These are phyloP conservation scores for Gastrophryne carolinensis DNA, from an alignment of 2,797 vertebrate genomes.

Conservation along the genomic window DNA sequence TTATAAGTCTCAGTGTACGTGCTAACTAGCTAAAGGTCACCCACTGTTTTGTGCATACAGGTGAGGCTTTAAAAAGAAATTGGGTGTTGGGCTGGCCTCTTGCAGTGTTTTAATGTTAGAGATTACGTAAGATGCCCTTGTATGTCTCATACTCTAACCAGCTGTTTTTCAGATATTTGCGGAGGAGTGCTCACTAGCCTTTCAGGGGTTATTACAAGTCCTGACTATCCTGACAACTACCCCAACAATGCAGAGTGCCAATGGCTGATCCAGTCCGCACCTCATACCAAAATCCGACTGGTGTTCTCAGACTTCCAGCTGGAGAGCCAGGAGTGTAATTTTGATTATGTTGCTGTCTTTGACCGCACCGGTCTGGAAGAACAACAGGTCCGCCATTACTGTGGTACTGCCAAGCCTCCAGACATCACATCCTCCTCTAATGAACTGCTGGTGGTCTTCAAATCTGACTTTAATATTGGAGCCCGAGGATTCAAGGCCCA, in stretches of 20 bases:
- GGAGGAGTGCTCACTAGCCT: slow-evolving; percentile 89
- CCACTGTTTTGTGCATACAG: too few species aligned
- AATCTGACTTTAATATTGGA: slow-evolving; percentile 95
- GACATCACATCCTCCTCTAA: slow-evolving; percentile 75
- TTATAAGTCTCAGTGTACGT: too few species aligned
- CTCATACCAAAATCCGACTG: slow-evolving; percentile 75
- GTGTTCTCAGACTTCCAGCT: slow-evolving; percentile 92
- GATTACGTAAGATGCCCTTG: too few species aligned
- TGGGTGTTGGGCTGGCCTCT: too few species aligned
- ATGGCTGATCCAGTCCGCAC: slow-evolving; percentile 83
- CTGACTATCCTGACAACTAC: slow-evolving; percentile 89
- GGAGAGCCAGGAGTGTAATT: slow-evolving; percentile 89
- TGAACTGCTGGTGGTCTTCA: slow-evolving; percentile 87
- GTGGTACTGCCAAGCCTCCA: slow-evolving; percentile 77
- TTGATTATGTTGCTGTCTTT: slow-evolving; percentile 89
- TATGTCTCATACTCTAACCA: not conserved
- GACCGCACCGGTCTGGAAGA: slow-evolving; percentile 78
- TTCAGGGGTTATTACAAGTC: slow-evolving; percentile 89
- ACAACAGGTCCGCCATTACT: slow-evolving; percentile 78
- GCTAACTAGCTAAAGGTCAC: too few species aligned
- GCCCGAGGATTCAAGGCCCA: slow-evolving; percentile 91
- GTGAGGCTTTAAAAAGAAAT: too few species aligned
- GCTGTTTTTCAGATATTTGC: slow-evolving; percentile 80
- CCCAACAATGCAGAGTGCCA: slow-evolving; percentile 89
- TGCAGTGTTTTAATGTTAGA: too few species aligned